phyloP scores from a whole-genome alignment of 2,888 invertebrate genomes.

The Dolichomitus sp. region DNA sequence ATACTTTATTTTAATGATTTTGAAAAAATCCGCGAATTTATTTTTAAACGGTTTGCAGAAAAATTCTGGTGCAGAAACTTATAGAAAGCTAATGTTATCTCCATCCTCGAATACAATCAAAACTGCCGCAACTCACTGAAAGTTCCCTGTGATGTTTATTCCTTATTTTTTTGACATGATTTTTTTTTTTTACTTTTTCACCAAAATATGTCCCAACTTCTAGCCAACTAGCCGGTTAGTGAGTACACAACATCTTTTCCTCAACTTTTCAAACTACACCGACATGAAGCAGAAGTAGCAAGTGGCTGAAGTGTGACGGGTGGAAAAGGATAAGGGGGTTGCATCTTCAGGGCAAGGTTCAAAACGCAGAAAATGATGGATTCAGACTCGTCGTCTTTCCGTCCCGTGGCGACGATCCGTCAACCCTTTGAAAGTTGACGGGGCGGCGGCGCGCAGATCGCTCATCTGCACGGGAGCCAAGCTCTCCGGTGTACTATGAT shows the following conservation, averaged over 20 bases:
- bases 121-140: no score
- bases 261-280: neutral
- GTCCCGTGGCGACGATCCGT: slow-evolving; percentile 85
- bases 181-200: no score
- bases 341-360: slow-evolving; percentile 39
- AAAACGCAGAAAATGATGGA: slow-evolving; percentile 78
- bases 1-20: no score
- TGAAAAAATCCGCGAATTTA: no score
- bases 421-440: slow-evolving; percentile 83
- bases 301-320: slow-evolving; percentile 15
- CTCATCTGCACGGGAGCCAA: slow-evolving; percentile 56
- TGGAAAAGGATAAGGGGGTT: slow-evolving; percentile 45
- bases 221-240: no score
- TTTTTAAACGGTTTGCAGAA: no score
- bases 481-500: slow-evolving; percentile 37
- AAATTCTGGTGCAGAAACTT: no score
- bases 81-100: no score
- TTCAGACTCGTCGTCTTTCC: slow-evolving; percentile 80
- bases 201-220: no score
- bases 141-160: no score
- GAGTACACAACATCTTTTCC: neutral
- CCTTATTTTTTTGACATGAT: no score
- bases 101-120: no score
- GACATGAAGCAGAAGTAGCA: neutral
- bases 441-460: slow-evolving; percentile 71